A percentile compares a stretch with the other conserved stretches of the same genome.
Conservation (phyloP, 2,797 vertebrate species). For the Odontamblyopus rebecca region DNA sequence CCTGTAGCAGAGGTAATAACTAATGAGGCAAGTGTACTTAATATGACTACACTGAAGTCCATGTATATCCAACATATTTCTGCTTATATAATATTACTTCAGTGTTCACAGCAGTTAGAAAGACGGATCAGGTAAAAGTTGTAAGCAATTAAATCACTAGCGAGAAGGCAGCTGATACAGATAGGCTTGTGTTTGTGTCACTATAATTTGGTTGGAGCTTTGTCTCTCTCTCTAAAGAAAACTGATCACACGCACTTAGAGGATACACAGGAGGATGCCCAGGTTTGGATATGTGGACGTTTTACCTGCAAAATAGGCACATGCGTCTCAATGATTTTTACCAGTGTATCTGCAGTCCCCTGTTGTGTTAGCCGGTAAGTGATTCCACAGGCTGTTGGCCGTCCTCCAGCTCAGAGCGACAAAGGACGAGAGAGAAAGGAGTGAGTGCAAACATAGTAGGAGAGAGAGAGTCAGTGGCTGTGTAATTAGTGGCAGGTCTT, state of each 20-base stretch:
- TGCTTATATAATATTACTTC: background rate
- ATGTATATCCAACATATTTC: background rate
- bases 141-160: background rate
- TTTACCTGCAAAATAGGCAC: conserved; percentile 26
- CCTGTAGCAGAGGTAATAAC: too few relatives aligned
- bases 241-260: conserved; percentile 58
- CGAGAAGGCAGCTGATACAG: conserved; percentile 53
- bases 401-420: conserved; percentile 55
- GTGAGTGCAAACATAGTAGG: conserved; percentile 23
- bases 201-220: conserved; percentile 75
- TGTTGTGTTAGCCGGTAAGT: conserved; percentile 60
- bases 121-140: conserved; percentile 24
- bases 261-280: conserved; percentile 7
- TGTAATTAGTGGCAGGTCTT: conserved; percentile 77
- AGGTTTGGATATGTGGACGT: conserved; percentile 29
- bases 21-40: background rate
- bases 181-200: conserved; percentile 75
- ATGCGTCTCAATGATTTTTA: conserved; percentile 16
- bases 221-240: conserved; percentile 64
- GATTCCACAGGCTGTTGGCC: conserved; percentile 77
- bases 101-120: background rate
- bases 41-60: background rate
- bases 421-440: conserved; percentile 27
- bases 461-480: conserved; percentile 59
- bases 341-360: conserved; percentile 37